phyloP scores from a whole-genome alignment of 2,113 vertebrate genomes.

The Trinectes maculatus region DNA sequence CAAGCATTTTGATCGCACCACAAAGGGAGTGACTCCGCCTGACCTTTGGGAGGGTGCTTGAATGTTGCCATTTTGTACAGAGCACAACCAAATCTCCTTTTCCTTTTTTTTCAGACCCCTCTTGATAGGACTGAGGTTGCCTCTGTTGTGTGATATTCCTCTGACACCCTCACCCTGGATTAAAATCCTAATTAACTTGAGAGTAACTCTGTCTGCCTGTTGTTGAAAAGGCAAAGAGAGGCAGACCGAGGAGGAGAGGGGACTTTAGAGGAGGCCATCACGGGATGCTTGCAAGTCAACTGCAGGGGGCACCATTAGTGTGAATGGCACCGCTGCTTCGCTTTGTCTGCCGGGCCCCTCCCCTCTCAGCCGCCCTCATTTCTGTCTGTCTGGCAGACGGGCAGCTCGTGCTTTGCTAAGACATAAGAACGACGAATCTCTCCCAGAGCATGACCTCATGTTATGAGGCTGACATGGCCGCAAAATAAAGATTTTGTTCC shows the following conservation, averaged over 20 bases:
- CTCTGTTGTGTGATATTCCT: constrained; percentile 59
- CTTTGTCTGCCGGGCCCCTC: constrained; percentile 18
- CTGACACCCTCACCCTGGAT: constrained; percentile 72
- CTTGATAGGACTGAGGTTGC: constrained; percentile 55
- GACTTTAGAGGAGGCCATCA: constrained; percentile 36
- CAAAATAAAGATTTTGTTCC: constrained; percentile 40
- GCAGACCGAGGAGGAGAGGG: constrained; percentile 21
- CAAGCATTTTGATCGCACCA: constrained; percentile 38
- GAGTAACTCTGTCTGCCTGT: constrained; percentile 60
- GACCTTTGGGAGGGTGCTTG: constrained; percentile 49
- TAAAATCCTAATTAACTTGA: constrained; percentile 81
- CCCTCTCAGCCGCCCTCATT: constrained; percentile 8
- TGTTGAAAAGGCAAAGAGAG: constrained; percentile 45
- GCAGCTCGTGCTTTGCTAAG: constrained; percentile 9
- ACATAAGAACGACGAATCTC: constrained; percentile 15
- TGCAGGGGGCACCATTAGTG: constrained; percentile 19
- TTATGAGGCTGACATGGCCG: constrained; percentile 32
- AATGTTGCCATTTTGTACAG: constrained; percentile 44
- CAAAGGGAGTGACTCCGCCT: constrained; percentile 46
- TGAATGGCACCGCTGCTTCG: constrained; percentile 11
- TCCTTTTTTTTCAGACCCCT: constrained; percentile 29
- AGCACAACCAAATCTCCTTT: constrained; percentile 49
- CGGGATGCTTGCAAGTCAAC: constrained; percentile 41
- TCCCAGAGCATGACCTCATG: constrained; percentile 46
- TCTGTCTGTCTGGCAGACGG: constrained; percentile 24